These are phyloP conservation scores for Cyrtorhinus lividipennis DNA, from an alignment of 1,140 invertebrate species.

Conservation along the genomic window DNA sequence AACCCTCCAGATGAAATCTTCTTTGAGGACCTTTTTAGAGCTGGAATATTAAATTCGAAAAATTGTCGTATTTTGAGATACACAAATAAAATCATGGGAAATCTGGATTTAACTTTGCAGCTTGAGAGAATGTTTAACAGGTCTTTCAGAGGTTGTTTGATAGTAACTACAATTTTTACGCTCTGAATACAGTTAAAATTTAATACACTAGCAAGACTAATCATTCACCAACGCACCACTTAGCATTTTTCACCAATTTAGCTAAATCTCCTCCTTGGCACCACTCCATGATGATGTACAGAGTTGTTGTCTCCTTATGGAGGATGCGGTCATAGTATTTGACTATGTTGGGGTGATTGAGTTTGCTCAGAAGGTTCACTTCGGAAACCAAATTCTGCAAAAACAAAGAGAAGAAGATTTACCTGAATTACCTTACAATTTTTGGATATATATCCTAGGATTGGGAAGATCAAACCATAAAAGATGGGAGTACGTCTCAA, in stretches of 20 bases:
- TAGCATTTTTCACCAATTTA: slow-evolving; percentile 51
- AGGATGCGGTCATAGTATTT: slow-evolving; percentile 59
- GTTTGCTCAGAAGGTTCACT: slow-evolving; percentile 37
- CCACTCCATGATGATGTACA: slow-evolving; percentile 62
- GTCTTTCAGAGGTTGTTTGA: too few relatives aligned
- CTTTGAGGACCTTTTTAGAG: slow-evolving; percentile 35
- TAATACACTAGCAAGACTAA: too few relatives aligned
- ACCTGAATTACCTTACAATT: too few relatives aligned
- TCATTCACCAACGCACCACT: too few relatives aligned
- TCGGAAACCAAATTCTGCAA: slow-evolving; percentile 27
- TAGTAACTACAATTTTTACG: too few relatives aligned
- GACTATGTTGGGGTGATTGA: slow-evolving; percentile 66
- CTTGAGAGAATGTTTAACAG: background rate
- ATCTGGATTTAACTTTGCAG: background rate
- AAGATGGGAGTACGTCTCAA: background rate
- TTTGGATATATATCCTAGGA: background rate
- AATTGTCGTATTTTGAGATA: background rate
- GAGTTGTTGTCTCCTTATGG: slow-evolving; percentile 44
- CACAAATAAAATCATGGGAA: too few relatives aligned
- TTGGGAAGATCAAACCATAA: background rate
- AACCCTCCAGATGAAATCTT: slow-evolving; percentile 64
- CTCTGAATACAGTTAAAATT: too few relatives aligned
- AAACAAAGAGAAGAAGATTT: slow-evolving; percentile 8
- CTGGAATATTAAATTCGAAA: slow-evolving; percentile 17
- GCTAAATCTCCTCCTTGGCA: slow-evolving; percentile 65